Evolutionary conservation across 2,888 invertebrate genomes (phyloP), one percentile per base, ranked within the genome.

Genomic region (Mamestra brassicae): DNA sequence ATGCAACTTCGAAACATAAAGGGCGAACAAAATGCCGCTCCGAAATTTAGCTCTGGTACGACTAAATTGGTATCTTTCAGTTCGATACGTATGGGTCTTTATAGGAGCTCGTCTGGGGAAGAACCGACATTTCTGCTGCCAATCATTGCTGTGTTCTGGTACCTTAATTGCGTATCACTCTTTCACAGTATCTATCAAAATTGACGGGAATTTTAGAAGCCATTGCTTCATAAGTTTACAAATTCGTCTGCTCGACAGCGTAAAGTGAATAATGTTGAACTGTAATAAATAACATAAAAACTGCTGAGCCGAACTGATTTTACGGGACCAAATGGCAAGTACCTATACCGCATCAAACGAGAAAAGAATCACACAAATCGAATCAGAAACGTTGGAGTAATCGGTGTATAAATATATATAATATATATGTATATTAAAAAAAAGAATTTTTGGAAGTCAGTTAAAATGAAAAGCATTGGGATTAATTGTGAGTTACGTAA

Each of bases 21-120:
- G 80, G 80, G 65, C 36, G 47, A 45, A 55, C 74, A n/a, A 77
- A 80, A 80, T 74, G 52, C 6, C 42, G 26, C 0, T 4, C 8
- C 38, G 36, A 10, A 65, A 80, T 77, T 42, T n/a, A 36, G 17
- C 47, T 38, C 10, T 60, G 34, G 15, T 4, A 52, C 38, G n/a
- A 38, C 38, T 34, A 58, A 79, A 73, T 54, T 60, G 17, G 5
- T 54, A 6, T 76, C 52, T 60, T 47, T 8, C 50, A 79, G 8
- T 79, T 34, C 10, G 13, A 7, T 61, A 45, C 13, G 60, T 34
- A 34, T 6, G 26, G 47, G 11, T 38, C 8, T 67, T 61, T 62
- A 55, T 36, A 45, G 15, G 42, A 34, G 34, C n/a, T 34, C n/a
- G 8, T 63, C 15, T 5, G 15, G 34, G 11, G 11, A 42, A 2